These are phyloP conservation scores for Calvadosia cruxmelitensis DNA, from an alignment of 30 jellyfish, hydroid and myxozoan species.

Conservation along the genomic window DNA sequence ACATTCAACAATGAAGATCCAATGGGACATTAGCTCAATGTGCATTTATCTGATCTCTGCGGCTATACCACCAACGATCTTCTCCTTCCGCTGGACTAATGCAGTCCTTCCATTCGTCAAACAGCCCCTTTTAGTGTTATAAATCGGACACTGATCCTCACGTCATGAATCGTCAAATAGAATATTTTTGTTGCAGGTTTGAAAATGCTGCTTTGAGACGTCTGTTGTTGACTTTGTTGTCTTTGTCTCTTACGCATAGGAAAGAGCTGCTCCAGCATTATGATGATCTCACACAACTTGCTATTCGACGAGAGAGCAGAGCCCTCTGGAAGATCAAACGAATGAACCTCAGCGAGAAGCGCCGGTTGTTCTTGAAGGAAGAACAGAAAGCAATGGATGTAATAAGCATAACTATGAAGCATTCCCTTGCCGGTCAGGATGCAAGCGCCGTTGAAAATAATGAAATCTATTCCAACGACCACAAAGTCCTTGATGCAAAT, in stretches of 20 bases:
- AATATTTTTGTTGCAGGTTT: no score
- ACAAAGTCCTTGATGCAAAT: not conserved
- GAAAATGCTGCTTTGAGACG: no score
- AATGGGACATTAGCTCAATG: no score
- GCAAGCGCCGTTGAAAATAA: not conserved
- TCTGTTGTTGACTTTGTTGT: not conserved
- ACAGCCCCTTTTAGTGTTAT: no score
- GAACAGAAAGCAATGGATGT: conserved; percentile 7
- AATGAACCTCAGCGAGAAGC: conserved; percentile 37
- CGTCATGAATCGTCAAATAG: no score
- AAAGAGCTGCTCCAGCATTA: conserved; percentile 48
- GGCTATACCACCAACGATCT: no score
- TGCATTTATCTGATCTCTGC: no score
- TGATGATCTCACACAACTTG: conserved; percentile 39
- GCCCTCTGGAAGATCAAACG: conserved; percentile 76
- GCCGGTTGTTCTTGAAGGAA: conserved; percentile 23
- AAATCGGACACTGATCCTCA: no score
- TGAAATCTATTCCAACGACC: not conserved
- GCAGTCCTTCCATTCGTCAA: no score
- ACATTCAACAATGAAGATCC: no score
- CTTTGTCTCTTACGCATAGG: conserved; percentile 29
- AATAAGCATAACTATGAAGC: not conserved
- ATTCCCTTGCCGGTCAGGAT: not conserved
- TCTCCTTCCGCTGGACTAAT: no score
- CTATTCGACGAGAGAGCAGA: conserved; percentile 49